phyloP scores from a whole-genome alignment of 2,888 invertebrate species.

The Orchesellides sinensis region DNA sequence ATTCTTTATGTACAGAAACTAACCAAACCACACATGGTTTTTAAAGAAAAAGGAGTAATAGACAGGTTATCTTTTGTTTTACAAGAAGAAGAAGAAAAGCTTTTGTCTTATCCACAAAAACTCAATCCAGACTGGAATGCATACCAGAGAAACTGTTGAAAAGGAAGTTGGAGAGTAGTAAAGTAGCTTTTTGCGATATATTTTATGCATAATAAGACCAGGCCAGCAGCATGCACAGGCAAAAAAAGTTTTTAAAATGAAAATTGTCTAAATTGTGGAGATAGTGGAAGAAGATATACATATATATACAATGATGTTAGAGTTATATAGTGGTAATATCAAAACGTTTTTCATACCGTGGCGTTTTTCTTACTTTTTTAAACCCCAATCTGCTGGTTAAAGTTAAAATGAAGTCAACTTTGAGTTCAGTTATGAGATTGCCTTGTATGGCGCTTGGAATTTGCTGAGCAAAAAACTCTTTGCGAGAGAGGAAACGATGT shows the following conservation, averaged over 20 bases:
- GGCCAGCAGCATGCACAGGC: too few relatives aligned
- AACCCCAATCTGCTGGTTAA: background rate
- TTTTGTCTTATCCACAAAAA: background rate
- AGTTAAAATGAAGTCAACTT: conserved; percentile 25
- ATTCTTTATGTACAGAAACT: background rate
- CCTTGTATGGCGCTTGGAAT: conserved; percentile 27
- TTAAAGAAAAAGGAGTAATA: background rate
- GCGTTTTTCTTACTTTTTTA: background rate
- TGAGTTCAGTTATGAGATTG: conserved; percentile 6
- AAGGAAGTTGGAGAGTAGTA: background rate
- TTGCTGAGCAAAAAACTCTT: too few relatives aligned
- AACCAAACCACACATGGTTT: background rate
- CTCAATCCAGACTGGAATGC: too few relatives aligned
- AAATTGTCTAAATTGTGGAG: too few relatives aligned
- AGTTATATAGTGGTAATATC: too few relatives aligned
- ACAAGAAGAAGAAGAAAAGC: too few relatives aligned
- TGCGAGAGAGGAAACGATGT: background rate
- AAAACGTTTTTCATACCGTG: too few relatives aligned
- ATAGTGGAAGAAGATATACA: too few relatives aligned
- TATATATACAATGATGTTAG: too few relatives aligned
- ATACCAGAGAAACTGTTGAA: too few relatives aligned
- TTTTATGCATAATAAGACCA: background rate
- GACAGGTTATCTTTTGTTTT: conserved; percentile 9
- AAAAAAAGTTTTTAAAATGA: background rate
- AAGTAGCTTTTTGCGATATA: background rate